A percentile compares a stretch with the other conserved stretches of the same genome.
phyloP scores from a whole-genome alignment of 2,888 invertebrate species.

The Campoletis raptor region DNA sequence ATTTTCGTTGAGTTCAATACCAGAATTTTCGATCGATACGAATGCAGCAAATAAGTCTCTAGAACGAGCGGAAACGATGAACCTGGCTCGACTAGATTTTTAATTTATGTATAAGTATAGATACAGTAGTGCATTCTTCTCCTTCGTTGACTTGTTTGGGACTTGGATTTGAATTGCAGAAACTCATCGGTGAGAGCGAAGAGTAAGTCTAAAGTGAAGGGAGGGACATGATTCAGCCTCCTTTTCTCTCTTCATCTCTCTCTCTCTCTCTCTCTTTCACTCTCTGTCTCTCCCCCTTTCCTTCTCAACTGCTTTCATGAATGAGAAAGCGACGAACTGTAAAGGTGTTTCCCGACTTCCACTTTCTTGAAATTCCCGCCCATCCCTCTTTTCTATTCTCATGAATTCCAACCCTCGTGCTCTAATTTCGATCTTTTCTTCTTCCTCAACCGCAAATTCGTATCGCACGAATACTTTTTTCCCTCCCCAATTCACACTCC shows the following conservation, averaged over 20 bases:
- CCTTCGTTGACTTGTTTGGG: slow-evolving; percentile 59
- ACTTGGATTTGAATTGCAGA: slow-evolving; percentile 67
- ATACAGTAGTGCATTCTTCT: slow-evolving; percentile 31
- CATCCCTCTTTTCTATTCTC: slow-evolving; percentile 29
- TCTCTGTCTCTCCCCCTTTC: background rate
- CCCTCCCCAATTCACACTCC: slow-evolving; percentile 1
- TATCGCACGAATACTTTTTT: slow-evolving; percentile 26
- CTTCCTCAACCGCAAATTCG: slow-evolving; percentile 34
- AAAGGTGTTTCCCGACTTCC: slow-evolving; percentile 65
- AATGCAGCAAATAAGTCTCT: background rate
- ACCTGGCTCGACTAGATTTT: slow-evolving; percentile 27
- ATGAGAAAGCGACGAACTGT: slow-evolving; percentile 70
- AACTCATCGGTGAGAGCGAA: slow-evolving; percentile 52
- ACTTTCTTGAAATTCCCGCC: slow-evolving; percentile 17
- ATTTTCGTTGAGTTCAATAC: background rate
- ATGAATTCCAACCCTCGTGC: slow-evolving; percentile 46
- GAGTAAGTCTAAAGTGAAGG: slow-evolving; percentile 34
- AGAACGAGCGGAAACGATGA: slow-evolving; percentile 47
- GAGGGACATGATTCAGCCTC: background rate
- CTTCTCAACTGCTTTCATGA: slow-evolving; percentile 65
- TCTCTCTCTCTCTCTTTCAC: slow-evolving; percentile 4
- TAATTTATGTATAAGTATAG: slow-evolving; percentile 24
- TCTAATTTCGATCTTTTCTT: slow-evolving; percentile 61
- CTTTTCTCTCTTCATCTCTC: background rate
- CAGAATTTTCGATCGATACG: slow-evolving; percentile 25